These are phyloP conservation scores for Antrozous pallidus DNA, from an alignment of 2,797 vertebrate species.

Conservation along the genomic window DNA sequence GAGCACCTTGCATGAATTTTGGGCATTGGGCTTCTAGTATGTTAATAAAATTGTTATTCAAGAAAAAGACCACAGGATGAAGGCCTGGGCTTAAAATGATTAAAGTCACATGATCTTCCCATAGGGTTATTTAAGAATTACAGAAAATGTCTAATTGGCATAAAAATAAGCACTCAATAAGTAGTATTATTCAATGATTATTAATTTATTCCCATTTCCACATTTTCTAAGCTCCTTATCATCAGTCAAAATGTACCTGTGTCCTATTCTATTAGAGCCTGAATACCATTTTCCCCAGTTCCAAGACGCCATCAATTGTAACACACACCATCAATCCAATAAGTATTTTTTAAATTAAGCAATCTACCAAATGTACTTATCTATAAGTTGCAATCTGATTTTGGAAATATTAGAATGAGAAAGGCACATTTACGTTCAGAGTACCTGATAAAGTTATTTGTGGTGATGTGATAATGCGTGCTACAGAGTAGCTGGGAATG, in stretches of 20 bases:
- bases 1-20: too few relatives aligned
- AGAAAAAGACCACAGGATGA: background rate
- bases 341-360: background rate
- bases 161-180: slow-evolving; percentile 23
- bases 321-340: background rate
- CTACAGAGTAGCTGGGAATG: background rate
- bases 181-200: slow-evolving; percentile 6
- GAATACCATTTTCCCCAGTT: background rate
- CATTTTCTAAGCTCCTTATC: background rate
- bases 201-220: slow-evolving; percentile 22
- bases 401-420: slow-evolving; percentile 9
- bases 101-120: background rate
- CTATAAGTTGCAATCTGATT: background rate
- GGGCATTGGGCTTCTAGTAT: background rate
- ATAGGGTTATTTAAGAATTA: slow-evolving; percentile 26
- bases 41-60: background rate
- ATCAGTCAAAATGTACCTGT: slow-evolving; percentile 4
- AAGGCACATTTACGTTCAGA: background rate
- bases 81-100: background rate
- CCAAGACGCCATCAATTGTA: background rate
- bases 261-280: background rate
- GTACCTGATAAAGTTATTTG: background rate
- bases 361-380: background rate
- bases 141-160: slow-evolving; percentile 5
- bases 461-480: background rate